These are phyloP conservation scores for Myopa testacea DNA, from an alignment of 2,888 invertebrate genomes.

Conservation along the genomic window DNA sequence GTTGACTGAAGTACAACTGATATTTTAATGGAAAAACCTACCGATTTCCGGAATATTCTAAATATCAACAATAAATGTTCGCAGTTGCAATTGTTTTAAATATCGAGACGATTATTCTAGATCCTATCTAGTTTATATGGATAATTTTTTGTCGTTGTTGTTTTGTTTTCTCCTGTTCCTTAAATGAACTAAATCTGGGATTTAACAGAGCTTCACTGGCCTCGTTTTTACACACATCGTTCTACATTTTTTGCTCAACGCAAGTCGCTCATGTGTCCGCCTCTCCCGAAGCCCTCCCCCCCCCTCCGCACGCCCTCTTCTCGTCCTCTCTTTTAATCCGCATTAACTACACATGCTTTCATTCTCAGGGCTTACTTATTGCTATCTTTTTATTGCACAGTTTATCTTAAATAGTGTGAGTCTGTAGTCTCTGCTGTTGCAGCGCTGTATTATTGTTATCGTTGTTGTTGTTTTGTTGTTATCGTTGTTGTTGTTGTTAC, in stretches of 20 bases:
- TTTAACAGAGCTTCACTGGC: background rate
- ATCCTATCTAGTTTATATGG: no score
- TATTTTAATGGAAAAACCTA: no score
- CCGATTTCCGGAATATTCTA: no score
- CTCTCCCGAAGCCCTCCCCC: background rate
- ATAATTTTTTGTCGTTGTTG: no score
- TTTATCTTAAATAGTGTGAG: constrained; percentile 25
- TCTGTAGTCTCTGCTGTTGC: background rate
- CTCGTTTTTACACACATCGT: background rate
- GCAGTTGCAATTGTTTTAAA: no score
- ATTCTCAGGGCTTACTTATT: background rate
- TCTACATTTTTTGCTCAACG: background rate
- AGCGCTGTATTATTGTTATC: constrained; percentile 14
- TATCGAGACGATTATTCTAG: no score
- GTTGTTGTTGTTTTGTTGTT: background rate
- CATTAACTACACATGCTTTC: constrained; percentile 10
- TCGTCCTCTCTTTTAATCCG: background rate
- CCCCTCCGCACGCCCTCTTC: background rate
- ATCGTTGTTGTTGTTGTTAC: constrained; percentile 23
- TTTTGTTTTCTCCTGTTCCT: no score
- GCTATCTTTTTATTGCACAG: constrained; percentile 18
- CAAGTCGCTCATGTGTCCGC: background rate
- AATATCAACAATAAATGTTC: no score
- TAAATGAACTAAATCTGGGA: background rate
- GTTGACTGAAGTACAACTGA: no score